Evolutionary conservation across 2,113 vertebrate species (phyloP), one percentile per base, ranked within the genome.

Genomic region (Cichladusa arquata): DNA sequence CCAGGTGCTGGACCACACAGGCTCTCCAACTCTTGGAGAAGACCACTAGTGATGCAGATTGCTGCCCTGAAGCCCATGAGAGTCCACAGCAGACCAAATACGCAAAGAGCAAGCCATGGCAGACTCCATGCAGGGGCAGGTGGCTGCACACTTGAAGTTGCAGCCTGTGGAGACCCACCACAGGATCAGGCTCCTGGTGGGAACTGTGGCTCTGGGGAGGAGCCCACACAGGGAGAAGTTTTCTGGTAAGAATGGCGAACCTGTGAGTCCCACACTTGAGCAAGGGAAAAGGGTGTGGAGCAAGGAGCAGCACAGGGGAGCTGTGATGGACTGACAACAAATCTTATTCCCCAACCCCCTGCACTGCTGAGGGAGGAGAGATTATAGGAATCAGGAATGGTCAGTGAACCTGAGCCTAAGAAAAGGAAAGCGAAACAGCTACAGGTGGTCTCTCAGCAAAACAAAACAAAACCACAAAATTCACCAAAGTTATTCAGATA

Each of bases 61-160:
- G 23, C 34, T 8, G 12, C 6, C 6, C 17, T 51, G 40, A 85
- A 70, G 25, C 31, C 16, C 11, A 9, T 33, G 29, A 14, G 77
- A 28, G 40, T 62, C 47, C 50, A 56, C 40, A 26, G 29, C 4
- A 2, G 34, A 57, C 26, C 10, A 85, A n/a, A 28, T 31, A 51
- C 16, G 28, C 20, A 58, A 54, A 60, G 25, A 60, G 5, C 9
- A 62, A 12, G 4, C 19, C 26, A 20, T 6, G 10, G 16, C 47
- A 23, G 19, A 53, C 0, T 0, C 24, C 31, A 14, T 1, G 2
- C 6, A 22, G 5, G 29, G 64, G 26, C 33, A 60, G 29, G 8
- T 47, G 14, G 13, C 38, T 33, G 5, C 36, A 45, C 2, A 5
- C 15, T 16, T 47, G 50, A 44, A 25, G 8, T 2, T 84, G 19